Percentiles rank a stretch among this genome's conserved stretches.
Conservation (phyloP, 92 coral and sea anemone genomes). For the Siderastrea radians region DNA sequence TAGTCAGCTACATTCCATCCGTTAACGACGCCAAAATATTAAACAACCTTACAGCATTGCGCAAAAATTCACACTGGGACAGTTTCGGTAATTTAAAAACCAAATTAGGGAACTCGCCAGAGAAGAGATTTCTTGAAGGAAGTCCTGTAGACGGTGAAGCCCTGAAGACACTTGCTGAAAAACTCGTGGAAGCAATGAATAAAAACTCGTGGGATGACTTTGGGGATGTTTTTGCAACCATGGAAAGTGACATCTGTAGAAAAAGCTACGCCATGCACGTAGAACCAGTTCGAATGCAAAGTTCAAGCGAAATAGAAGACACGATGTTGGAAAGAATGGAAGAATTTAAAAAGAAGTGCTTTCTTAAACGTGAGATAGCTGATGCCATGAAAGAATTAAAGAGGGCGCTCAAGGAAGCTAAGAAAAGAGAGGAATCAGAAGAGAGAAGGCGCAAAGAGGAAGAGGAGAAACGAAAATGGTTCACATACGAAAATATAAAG, state of each 20-base stretch:
- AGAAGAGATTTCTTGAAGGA: conserved; percentile 49
- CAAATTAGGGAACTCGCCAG: conserved; percentile 15
- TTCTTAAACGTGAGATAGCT: not conserved
- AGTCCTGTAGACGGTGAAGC: conserved; percentile 43
- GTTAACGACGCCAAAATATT: conserved; percentile 12
- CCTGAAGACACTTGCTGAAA: conserved; percentile 33
- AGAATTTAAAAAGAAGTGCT: not conserved
- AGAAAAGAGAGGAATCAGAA: conserved; percentile 6
- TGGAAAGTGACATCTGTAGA: conserved; percentile 47
- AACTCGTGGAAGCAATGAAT: conserved; percentile 19
- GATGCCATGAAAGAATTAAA: not conserved
- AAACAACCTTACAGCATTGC: not conserved
- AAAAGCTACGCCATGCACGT: not conserved
- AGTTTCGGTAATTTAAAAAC: not conserved
- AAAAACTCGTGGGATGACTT: conserved; percentile 25
- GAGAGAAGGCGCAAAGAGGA: not conserved
- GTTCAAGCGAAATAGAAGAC: not conserved
- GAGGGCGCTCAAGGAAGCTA: not conserved
- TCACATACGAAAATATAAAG: not conserved
- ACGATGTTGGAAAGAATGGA: not conserved
- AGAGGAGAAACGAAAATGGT: not conserved
- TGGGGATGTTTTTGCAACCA: conserved; percentile 15
- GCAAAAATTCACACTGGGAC: not conserved
- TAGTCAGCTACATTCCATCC: conserved; percentile 41
- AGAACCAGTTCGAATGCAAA: not conserved